A percentile compares a stretch with the other conserved stretches of the same genome.
These are phyloP conservation scores for Heterohyrax brucei DNA, from an alignment of 2,797 vertebrate genomes.

Conservation along the genomic window DNA sequence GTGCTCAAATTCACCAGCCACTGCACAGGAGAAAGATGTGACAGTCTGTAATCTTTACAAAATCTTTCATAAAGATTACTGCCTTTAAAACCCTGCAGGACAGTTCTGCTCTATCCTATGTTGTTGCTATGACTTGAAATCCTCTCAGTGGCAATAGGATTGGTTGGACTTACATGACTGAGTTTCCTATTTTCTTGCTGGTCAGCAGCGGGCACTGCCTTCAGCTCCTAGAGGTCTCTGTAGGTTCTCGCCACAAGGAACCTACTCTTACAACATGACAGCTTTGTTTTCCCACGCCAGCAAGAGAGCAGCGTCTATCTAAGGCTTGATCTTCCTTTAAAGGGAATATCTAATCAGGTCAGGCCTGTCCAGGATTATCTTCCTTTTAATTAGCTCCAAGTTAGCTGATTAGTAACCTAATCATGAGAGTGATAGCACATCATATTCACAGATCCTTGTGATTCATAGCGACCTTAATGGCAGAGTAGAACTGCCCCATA, in stretches of 20 bases:
- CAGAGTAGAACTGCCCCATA: too few relatives aligned
- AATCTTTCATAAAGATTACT: neutral
- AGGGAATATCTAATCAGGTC: neutral
- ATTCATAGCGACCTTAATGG: too few relatives aligned
- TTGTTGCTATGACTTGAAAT: too few relatives aligned
- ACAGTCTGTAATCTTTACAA: too few relatives aligned
- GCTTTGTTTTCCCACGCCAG: neutral
- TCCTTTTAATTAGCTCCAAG: conserved; percentile 11
- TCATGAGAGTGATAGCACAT: neutral
- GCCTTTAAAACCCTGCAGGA: neutral
- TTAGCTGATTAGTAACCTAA: conserved; percentile 3
- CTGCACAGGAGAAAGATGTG: neutral
- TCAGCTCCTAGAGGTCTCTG: neutral
- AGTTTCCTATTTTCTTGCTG: neutral
- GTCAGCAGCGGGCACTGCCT: neutral
- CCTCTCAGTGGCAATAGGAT: neutral
- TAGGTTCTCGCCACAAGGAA: neutral
- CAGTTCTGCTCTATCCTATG: neutral
- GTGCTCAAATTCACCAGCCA: neutral
- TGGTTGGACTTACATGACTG: neutral
- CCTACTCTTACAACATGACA: neutral
- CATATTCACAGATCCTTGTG: neutral
- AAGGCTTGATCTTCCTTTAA: neutral
- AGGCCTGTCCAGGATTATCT: neutral
- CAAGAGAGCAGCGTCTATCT: neutral